phyloP scores from a whole-genome alignment of 2,888 invertebrate species.

The Glyphotaelius pellucidus region DNA sequence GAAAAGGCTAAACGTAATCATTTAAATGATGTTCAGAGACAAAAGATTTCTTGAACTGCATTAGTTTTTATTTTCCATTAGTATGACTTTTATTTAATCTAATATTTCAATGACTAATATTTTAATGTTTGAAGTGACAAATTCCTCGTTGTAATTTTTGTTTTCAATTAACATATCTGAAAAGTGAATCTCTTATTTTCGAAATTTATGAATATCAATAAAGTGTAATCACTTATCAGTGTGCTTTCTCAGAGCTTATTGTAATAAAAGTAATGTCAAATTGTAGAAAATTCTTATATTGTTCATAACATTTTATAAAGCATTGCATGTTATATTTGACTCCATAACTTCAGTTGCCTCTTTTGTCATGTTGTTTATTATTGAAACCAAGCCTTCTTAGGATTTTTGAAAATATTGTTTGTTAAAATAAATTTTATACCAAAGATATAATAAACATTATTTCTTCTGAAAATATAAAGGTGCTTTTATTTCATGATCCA shows the following conservation, averaged over 20 bases:
- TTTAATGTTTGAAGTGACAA: not conserved
- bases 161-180: not conserved
- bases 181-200: not conserved
- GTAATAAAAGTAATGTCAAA: not conserved
- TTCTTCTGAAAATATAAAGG: slow-evolving; percentile 21
- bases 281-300: not conserved
- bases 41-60: not conserved
- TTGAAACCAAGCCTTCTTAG: not conserved
- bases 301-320: not conserved
- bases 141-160: not conserved
- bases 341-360: not conserved
- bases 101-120: not conserved
- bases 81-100: not conserved
- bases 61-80: not conserved
- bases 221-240: not conserved
- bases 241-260: not conserved
- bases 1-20: not conserved
- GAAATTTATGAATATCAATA: not conserved
- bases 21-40: not conserved
- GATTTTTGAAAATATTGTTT: slow-evolving; percentile 37
- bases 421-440: slow-evolving; percentile 60
- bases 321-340: not conserved
- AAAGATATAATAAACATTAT: slow-evolving; percentile 55
- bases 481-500: not conserved
- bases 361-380: not conserved